phyloP scores from a whole-genome alignment of 2,888 invertebrate genomes.

The Oasisia sp. region DNA sequence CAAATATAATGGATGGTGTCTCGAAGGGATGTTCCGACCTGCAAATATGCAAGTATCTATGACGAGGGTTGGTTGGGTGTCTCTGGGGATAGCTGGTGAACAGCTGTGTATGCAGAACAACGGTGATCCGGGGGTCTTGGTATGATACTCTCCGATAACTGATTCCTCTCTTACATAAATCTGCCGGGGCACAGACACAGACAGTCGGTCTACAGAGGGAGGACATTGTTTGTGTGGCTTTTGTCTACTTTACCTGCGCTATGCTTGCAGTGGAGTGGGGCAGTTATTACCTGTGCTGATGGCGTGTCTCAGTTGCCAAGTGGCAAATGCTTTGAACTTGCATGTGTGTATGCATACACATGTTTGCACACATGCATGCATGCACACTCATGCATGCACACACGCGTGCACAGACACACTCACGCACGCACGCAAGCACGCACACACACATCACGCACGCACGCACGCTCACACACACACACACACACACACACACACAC shows the following conservation, averaged over 20 bases:
- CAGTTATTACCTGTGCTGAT: neutral
- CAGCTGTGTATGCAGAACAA: slow-evolving; percentile 13
- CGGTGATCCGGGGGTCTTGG: neutral
- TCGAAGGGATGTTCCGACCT: slow-evolving; percentile 17
- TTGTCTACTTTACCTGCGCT: neutral
- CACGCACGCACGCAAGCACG: too few relatives aligned
- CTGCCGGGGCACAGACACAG: neutral
- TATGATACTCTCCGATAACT: neutral
- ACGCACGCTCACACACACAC: too few relatives aligned
- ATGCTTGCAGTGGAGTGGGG: neutral
- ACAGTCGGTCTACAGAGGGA: neutral
- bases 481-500: too few relatives aligned
- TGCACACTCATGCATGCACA: too few relatives aligned
- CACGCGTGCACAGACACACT: too few relatives aligned
- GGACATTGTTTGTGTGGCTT: neutral
- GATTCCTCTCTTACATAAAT: slow-evolving; percentile 3
- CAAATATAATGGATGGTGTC: slow-evolving; percentile 17
- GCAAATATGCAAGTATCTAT: slow-evolving; percentile 17
- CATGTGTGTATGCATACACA: neutral
- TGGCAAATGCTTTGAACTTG: neutral
- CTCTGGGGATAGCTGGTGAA: neutral
- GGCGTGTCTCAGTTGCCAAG: neutral
- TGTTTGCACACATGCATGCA: neutral
- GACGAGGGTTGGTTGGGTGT: slow-evolving; percentile 4
- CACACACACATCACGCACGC: too few relatives aligned